phyloP scores from a whole-genome alignment of 2,797 vertebrate species.

The Clangula hyemalis region DNA sequence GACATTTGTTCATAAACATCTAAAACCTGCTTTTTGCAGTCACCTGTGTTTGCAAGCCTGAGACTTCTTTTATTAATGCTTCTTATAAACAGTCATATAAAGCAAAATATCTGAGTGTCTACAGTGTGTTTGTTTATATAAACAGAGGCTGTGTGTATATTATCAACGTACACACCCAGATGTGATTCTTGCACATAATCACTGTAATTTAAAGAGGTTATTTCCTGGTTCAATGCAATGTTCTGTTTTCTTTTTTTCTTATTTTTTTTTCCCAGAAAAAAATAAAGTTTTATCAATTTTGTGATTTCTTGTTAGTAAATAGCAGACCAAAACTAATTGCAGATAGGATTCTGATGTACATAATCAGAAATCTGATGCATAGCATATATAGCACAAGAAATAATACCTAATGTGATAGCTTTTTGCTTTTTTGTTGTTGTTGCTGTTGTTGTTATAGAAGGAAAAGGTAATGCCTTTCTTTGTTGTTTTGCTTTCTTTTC shows the following conservation, averaged over 20 bases:
- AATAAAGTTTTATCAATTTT: background rate
- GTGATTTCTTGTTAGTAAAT: background rate
- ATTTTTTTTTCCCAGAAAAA: background rate
- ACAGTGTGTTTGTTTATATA: background rate
- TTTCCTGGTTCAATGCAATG: constrained; percentile 40
- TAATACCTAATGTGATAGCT: background rate
- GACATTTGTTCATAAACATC: background rate
- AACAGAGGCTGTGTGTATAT: background rate
- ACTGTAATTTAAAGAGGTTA: background rate
- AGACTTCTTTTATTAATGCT: background rate
- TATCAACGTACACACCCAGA: background rate
- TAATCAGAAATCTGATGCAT: background rate
- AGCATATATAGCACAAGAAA: background rate
- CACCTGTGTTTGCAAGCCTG: background rate
- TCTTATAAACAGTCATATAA: background rate
- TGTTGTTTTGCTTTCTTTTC: background rate
- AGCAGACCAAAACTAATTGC: background rate
- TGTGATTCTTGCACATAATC: background rate
- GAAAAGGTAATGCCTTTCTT: background rate
- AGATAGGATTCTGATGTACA: background rate
- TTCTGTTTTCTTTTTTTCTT: background rate
- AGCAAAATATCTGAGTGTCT: background rate
- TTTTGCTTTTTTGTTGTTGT: background rate
- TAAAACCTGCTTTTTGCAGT: background rate
- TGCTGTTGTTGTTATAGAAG: background rate